Percentiles rank a stretch among this genome's conserved stretches.
These are phyloP conservation scores for Agrotis segetum DNA, from an alignment of 2,888 invertebrate genomes.

Conservation along the genomic window DNA sequence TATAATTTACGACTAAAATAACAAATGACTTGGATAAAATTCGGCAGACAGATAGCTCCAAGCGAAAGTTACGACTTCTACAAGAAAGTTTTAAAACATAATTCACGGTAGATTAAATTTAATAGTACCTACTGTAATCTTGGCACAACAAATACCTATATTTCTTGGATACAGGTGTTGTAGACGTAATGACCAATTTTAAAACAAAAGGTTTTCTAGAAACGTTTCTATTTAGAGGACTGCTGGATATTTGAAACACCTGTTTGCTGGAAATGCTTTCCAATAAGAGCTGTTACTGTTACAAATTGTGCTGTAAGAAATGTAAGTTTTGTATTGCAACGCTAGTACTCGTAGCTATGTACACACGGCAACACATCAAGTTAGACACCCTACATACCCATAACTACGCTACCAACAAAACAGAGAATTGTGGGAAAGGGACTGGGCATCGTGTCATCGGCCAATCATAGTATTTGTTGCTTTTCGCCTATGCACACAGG, in stretches of 20 bases:
- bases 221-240: slow-evolving; percentile 16
- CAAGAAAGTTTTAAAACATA: slow-evolving; percentile 1
- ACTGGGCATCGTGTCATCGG: too few species aligned
- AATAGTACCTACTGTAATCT: neutral
- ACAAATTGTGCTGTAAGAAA: slow-evolving; percentile 21
- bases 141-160: slow-evolving; percentile 18
- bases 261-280: slow-evolving; percentile 27
- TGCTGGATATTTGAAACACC: slow-evolving; percentile 39
- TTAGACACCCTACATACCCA: too few species aligned
- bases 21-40: neutral
- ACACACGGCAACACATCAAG: too few species aligned
- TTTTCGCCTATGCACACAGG: too few species aligned
- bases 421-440: too few species aligned
- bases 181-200: slow-evolving; percentile 35
- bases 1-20: slow-evolving; percentile 1
- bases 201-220: slow-evolving; percentile 30
- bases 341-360: neutral
- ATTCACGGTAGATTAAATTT: neutral
- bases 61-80: neutral
- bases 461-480: too few species aligned
- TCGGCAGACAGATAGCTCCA: neutral
- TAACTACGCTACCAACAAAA: too few species aligned
- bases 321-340: neutral
- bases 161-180: slow-evolving; percentile 25
- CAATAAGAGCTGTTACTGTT: slow-evolving; percentile 19